Evolutionary conservation across 23 tunicate genomes (phyloP).

Genomic region (Halocynthia aurantium): DNA sequence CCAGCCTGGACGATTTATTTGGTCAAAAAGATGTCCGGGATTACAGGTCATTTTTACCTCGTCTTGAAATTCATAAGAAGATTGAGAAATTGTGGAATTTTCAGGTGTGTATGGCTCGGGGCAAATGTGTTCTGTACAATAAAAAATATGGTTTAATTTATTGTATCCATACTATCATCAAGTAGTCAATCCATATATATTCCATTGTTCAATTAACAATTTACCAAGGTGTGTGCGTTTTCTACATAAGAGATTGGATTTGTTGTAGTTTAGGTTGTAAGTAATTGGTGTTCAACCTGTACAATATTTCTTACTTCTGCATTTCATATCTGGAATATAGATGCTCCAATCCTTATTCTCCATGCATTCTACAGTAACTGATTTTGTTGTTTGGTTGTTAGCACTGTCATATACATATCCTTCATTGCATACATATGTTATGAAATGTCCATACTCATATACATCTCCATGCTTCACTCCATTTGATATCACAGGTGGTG

Average conservation of each 20-base stretch:
- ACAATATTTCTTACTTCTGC: constrained; percentile 35
- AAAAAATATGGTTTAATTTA: no score
- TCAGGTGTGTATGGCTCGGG: constrained; percentile 2
- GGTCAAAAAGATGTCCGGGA: constrained; percentile 35
- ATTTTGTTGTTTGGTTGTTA: not conserved
- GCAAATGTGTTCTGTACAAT: constrained; percentile 3
- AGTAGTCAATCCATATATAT: no score
- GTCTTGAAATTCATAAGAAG: constrained; percentile 4
- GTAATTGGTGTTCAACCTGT: no score
- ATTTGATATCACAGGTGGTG: constrained; percentile 31
- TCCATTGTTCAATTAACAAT: no score
- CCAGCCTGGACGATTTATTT: not conserved
- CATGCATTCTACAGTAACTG: constrained; percentile 30
- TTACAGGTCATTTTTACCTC: constrained; percentile 24
- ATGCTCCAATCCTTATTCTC: constrained; percentile 37
- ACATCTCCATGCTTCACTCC: constrained; percentile 50
- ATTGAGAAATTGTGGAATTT: constrained; percentile 10
- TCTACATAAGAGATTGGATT: no score
- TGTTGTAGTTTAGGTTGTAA: no score
- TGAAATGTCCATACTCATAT: constrained; percentile 39
- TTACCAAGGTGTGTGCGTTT: no score
- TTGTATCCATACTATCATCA: no score
- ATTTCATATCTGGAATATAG: constrained; percentile 18
- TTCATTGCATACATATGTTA: constrained; percentile 46
- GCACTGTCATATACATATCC: constrained; percentile 32